Evolutionary conservation across 2,888 invertebrate genomes (phyloP).

Genomic region (Zaprionus obscuricornis): DNA sequence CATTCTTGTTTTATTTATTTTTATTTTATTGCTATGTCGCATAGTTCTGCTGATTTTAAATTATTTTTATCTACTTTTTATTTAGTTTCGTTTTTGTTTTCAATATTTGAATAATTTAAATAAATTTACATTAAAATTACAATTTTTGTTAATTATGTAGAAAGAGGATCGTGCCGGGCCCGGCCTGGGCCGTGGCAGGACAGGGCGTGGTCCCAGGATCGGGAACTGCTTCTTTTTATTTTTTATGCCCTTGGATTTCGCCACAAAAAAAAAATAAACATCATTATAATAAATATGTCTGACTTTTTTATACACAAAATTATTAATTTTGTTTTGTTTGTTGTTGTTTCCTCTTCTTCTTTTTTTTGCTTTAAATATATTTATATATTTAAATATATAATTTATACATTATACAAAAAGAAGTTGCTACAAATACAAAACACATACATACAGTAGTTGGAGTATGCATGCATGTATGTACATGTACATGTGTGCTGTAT

Average conservation of each 20-base stretch:
- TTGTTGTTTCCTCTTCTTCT: too few species aligned
- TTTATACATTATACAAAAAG: conserved; percentile 18
- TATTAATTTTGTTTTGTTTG: too few species aligned
- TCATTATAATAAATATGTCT: not conserved
- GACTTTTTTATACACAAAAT: too few species aligned
- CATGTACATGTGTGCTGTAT: too few species aligned
- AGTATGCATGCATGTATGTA: too few species aligned
- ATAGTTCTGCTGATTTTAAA: conserved; percentile 30
- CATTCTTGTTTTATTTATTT: conserved; percentile 13
- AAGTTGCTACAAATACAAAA: too few species aligned
- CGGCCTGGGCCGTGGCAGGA: too few species aligned
- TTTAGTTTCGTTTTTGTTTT: conserved; percentile 45
- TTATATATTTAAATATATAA: conserved; percentile 28
- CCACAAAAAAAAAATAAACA: not conserved
- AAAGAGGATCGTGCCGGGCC: not conserved
- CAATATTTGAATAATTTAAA: conserved; percentile 64
- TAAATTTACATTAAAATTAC: conserved; percentile 61
- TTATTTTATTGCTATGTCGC: conserved; percentile 41
- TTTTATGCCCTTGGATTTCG: not conserved
- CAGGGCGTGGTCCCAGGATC: too few species aligned
- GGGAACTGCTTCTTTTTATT: too few species aligned
- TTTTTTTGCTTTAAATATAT: too few species aligned
- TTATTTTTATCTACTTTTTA: conserved; percentile 45
- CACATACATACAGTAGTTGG: too few species aligned
- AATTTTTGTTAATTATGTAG: conserved; percentile 35